A percentile compares a stretch with the other conserved stretches of the same genome.
Evolutionary conservation across 2,888 invertebrate genomes (phyloP).

Genomic region (Tachina fera): DNA sequence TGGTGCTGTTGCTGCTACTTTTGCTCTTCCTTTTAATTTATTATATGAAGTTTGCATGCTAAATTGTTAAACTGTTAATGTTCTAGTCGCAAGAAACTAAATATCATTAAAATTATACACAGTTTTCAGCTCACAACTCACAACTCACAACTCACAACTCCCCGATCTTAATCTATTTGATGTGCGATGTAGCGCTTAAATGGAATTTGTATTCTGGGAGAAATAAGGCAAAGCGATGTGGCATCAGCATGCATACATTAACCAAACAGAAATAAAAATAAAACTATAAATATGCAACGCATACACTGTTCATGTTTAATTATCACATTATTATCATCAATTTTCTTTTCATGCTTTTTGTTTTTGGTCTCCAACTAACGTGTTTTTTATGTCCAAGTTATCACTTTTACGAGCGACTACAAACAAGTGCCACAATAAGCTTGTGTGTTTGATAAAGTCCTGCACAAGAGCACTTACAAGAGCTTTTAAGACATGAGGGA

Average conservation of each 20-base stretch:
- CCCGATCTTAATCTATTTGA: constrained; percentile 38
- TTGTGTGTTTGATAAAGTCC: too few species aligned
- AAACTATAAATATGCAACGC: constrained; percentile 2
- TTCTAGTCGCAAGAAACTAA: neutral
- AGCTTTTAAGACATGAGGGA: too few species aligned
- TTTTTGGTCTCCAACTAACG: neutral
- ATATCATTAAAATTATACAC: constrained; percentile 36
- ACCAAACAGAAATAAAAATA: neutral
- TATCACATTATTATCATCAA: constrained; percentile 71
- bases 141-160: constrained; percentile 21
- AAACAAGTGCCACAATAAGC: constrained; percentile 16
- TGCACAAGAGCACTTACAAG: too few species aligned
- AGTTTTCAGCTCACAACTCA: constrained; percentile 14
- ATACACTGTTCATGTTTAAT: constrained; percentile 63
- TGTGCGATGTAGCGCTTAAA: constrained; percentile 30
- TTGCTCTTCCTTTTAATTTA: constrained; percentile 31
- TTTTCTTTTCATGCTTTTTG: constrained; percentile 42
- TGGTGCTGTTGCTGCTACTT: constrained; percentile 2
- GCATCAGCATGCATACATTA: constrained; percentile 13
- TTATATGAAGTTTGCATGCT: constrained; percentile 57
- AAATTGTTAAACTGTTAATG: constrained; percentile 34
- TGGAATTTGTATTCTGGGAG: constrained; percentile 19
- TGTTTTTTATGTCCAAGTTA: constrained; percentile 58
- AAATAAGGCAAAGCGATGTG: constrained; percentile 19
- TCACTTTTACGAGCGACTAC: constrained; percentile 42